These are phyloP conservation scores for Puma concolor DNA, from an alignment of 2,113 vertebrate genomes.

Conservation along the genomic window DNA sequence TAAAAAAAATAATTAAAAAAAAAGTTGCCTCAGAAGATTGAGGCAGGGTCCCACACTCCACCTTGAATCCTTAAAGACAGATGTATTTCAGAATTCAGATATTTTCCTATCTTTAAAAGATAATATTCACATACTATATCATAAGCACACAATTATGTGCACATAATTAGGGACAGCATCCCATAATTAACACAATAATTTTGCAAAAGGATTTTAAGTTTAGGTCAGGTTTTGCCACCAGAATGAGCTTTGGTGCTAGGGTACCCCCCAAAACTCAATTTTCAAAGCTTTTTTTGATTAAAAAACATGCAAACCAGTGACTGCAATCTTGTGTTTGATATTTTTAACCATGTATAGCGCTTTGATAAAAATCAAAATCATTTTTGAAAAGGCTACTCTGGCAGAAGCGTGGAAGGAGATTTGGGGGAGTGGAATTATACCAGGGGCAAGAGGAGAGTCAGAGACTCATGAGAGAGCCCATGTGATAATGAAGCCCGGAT, in stretches of 20 bases:
- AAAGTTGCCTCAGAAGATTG: not conserved
- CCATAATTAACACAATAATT: not conserved
- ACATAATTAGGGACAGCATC: not conserved
- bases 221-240: not conserved
- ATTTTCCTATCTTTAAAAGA: not conserved
- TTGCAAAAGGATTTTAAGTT: not conserved
- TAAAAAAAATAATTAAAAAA: not conserved
- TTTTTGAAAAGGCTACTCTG: not conserved
- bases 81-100: not conserved
- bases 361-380: slow-evolving; percentile 8
- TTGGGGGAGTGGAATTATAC: not conserved
- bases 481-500: not conserved
- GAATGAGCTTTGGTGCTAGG: not conserved
- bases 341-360: not conserved
- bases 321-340: not conserved
- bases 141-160: not conserved
- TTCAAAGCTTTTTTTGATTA: not conserved
- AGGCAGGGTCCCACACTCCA: not conserved
- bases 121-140: not conserved
- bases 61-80: not conserved
- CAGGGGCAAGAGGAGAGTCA: not conserved
- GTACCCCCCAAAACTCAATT: not conserved
- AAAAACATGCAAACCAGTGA: not conserved
- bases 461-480: not conserved
- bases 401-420: not conserved